These are phyloP conservation scores for Sarcophaga bullata DNA, from an alignment of 1,140 invertebrate genomes.

Conservation along the genomic window DNA sequence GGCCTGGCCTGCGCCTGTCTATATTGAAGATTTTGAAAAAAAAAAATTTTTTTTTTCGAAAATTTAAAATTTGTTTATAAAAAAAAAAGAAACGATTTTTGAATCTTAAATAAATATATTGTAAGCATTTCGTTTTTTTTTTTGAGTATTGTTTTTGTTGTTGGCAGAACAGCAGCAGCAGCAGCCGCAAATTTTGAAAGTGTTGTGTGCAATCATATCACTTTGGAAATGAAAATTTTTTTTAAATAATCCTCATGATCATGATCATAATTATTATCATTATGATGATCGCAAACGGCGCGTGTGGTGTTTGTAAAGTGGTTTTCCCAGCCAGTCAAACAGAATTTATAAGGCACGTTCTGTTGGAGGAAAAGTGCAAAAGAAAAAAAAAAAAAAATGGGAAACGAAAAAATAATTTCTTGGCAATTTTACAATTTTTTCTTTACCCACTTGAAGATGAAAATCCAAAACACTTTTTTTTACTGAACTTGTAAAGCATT, in stretches of 20 bases:
- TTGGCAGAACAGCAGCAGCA: not conserved
- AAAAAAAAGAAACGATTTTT: too few species aligned
- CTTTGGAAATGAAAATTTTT: not conserved
- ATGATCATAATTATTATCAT: not conserved
- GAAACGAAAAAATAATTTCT: not conserved
- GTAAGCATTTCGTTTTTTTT: too few species aligned
- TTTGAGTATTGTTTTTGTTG: too few species aligned
- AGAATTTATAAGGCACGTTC: not conserved
- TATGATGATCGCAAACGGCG: conserved; percentile 1
- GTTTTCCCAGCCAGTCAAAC: not conserved
- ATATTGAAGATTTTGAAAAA: too few species aligned
- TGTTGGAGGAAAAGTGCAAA: not conserved
- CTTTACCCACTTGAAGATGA: not conserved
- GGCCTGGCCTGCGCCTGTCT: too few species aligned
- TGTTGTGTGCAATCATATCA: not conserved
- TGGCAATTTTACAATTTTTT: conserved; percentile 19
- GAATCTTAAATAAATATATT: too few species aligned
- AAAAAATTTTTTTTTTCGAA: too few species aligned
- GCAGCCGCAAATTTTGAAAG: not conserved
- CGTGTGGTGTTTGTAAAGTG: conserved; percentile 15
- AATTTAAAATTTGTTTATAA: too few species aligned
- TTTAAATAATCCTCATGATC: too few species aligned
- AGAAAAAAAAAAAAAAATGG: not conserved
- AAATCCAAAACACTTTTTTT: too few species aligned
- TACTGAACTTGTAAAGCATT: too few species aligned